Conservation (phyloP, 2,113 vertebrate species). For the Candoia aspera region DNA sequence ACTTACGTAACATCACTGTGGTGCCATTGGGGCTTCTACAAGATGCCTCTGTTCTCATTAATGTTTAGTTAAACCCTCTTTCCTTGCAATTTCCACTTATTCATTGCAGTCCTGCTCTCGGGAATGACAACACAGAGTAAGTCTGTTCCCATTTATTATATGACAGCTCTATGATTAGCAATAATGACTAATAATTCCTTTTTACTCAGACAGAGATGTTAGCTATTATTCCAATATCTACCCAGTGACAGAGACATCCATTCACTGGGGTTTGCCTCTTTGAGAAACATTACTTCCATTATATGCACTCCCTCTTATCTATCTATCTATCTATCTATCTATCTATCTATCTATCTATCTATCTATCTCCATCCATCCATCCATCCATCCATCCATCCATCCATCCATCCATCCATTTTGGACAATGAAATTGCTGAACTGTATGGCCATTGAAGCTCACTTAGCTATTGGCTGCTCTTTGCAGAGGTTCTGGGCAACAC, state of each 20-base stretch:
- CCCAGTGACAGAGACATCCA: neutral
- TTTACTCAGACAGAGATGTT: neutral
- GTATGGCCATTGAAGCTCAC: neutral
- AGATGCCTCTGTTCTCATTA: neutral
- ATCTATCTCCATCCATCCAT: too few species aligned
- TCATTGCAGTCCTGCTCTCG: neutral
- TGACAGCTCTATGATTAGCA: neutral
- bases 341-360: too few species aligned
- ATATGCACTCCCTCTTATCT: neutral
- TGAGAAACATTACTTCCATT: neutral
- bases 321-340: too few species aligned
- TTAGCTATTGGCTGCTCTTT: constrained; percentile 41
- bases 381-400: too few species aligned
- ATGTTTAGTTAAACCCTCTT: neutral
- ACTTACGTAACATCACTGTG: neutral
- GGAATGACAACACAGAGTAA: neutral
- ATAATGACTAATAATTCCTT: neutral
- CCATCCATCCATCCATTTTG: too few species aligned
- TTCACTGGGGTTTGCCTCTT: neutral
- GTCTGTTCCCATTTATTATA: neutral
- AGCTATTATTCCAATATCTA: neutral
- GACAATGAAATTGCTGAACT: constrained; percentile 16
- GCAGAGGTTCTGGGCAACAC: neutral
- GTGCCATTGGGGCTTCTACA: neutral
- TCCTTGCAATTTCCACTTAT: neutral